A percentile compares a stretch with the other conserved stretches of the same genome.
Evolutionary conservation across 2,113 vertebrate genomes (phyloP).

Genomic region (Siphamia tubifer): DNA sequence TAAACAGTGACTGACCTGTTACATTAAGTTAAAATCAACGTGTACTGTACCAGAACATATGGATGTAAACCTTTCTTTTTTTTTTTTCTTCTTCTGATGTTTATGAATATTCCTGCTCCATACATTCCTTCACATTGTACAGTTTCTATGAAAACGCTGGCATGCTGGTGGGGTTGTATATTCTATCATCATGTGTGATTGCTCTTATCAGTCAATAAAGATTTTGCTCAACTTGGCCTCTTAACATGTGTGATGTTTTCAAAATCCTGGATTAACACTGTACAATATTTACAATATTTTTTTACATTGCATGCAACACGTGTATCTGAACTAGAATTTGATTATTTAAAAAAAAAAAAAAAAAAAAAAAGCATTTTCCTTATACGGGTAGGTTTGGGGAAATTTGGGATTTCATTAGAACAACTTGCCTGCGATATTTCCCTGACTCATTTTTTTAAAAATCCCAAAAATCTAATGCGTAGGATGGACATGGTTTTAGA

Average conservation of each 20-base stretch:
- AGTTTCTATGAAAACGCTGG: slow-evolving; percentile 72
- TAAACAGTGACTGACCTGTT: not conserved
- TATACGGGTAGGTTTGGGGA: too few species aligned
- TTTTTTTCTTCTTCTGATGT: slow-evolving; percentile 25
- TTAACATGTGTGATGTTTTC: not conserved
- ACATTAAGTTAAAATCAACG: slow-evolving; percentile 18
- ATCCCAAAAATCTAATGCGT: too few species aligned
- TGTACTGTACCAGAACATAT: slow-evolving; percentile 62
- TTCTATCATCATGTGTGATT: slow-evolving; percentile 72
- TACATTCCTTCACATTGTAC: slow-evolving; percentile 75
- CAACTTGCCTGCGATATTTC: too few species aligned
- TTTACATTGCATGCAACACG: too few species aligned
- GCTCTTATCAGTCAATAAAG: slow-evolving; percentile 73
- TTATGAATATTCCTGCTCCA: slow-evolving; percentile 46
- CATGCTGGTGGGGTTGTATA: slow-evolving; percentile 75
- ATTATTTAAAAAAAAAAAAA: too few species aligned
- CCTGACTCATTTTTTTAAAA: too few species aligned
- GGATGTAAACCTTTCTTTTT: slow-evolving; percentile 54
- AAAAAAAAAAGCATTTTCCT: too few species aligned
- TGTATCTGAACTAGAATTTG: too few species aligned
- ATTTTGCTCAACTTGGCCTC: slow-evolving; percentile 63
- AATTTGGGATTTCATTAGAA: too few species aligned
- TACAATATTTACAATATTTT: too few species aligned
- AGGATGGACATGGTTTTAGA: too few species aligned
- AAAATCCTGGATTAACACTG: too few species aligned